Evolutionary conservation across 2,113 vertebrate species (phyloP).

Genomic region (Alces alces): DNA sequence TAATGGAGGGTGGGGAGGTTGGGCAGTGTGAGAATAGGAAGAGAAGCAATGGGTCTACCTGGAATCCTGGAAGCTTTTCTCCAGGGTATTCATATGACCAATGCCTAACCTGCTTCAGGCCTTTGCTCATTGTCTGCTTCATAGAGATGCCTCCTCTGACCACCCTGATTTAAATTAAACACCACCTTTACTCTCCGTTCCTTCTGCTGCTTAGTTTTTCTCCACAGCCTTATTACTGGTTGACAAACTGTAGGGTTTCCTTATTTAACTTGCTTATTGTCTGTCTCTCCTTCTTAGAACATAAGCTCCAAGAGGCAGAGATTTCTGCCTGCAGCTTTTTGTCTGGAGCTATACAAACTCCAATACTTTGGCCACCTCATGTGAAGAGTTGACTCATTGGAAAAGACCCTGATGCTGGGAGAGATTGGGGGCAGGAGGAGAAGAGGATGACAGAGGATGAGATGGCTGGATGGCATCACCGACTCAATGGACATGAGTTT

Average conservation of each 20-base stretch:
- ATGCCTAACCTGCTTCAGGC: rapidly evolving
- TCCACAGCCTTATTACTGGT: not conserved
- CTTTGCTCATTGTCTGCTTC: not conserved
- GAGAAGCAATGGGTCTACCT: not conserved
- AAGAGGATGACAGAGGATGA: too few species aligned
- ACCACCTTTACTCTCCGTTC: not conserved
- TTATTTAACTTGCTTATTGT: not conserved
- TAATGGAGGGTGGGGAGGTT: not conserved
- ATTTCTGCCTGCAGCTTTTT: not conserved
- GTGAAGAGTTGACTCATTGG: too few species aligned
- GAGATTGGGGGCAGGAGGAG: too few species aligned
- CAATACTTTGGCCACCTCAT: too few species aligned
- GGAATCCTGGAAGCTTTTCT: not conserved
- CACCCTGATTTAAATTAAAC: not conserved
- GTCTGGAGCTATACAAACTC: not conserved
- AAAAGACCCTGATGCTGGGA: too few species aligned
- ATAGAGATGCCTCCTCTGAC: not conserved
- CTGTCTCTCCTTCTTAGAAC: not conserved
- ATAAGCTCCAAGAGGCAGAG: not conserved
- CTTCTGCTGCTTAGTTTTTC: not conserved
- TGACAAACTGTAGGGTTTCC: not conserved
- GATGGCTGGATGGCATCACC: too few species aligned
- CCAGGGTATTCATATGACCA: not conserved
- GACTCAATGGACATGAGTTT: too few species aligned
- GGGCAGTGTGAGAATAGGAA: not conserved